Evolutionary conservation across 2,113 vertebrate species (phyloP).

Genomic region (Oreochromis spilurus): DNA sequence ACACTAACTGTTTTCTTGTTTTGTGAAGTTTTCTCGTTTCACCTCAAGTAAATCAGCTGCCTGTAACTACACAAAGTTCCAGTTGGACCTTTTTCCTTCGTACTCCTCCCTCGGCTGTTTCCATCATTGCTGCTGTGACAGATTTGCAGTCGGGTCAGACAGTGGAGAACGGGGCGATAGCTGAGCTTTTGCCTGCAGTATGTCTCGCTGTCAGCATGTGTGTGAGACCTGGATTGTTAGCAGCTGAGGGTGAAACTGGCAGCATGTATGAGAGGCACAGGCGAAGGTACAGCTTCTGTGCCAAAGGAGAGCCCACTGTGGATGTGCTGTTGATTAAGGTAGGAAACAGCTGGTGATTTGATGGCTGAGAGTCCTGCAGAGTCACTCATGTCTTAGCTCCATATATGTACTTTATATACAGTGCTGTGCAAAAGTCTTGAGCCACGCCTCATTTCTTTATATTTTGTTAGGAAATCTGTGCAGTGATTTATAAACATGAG

Average conservation of each 20-base stretch:
- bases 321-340: slow-evolving; percentile 90
- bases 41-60: neutral
- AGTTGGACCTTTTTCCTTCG: neutral
- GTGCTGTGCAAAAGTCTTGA: neutral
- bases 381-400: neutral
- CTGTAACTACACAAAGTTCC: neutral
- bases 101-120: neutral
- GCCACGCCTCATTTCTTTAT: neutral
- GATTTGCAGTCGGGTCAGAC: neutral
- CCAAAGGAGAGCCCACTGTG: slow-evolving; percentile 80
- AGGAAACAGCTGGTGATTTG: slow-evolving; percentile 20
- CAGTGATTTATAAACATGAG: neutral
- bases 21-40: neutral
- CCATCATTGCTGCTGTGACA: neutral
- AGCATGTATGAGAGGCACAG: slow-evolving; percentile 87
- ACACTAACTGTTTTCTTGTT: neutral
- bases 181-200: neutral
- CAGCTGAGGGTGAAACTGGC: neutral
- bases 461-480: neutral
- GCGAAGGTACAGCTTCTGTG: slow-evolving; percentile 85
- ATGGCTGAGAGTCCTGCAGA: neutral
- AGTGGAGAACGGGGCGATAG: neutral
- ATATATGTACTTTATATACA: neutral
- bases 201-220: neutral
- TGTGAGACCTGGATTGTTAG: neutral